Conservation (phyloP, 2,888 invertebrate genomes). For the Melinaea menophilus region DNA sequence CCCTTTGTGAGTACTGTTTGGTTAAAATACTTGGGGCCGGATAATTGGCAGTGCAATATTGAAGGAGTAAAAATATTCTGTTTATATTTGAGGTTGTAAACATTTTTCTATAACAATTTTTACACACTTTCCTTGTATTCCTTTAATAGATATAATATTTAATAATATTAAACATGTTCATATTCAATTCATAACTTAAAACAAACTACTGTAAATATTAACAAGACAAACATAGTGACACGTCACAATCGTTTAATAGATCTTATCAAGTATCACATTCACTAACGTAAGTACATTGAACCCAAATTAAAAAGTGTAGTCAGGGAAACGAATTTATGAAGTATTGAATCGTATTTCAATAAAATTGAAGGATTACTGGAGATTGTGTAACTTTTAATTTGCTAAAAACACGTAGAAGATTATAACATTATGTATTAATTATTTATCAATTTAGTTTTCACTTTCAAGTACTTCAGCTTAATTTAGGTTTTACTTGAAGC, state of each 20-base stretch:
- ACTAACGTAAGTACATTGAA: constrained; percentile 16
- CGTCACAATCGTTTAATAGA: constrained; percentile 22
- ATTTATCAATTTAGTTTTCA: constrained; percentile 40
- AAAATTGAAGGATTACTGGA: too few relatives aligned
- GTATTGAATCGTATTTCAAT: not conserved
- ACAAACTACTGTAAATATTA: constrained; percentile 20
- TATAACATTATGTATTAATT: not conserved
- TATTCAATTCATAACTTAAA: too few relatives aligned
- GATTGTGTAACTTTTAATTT: not conserved
- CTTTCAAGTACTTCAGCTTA: constrained; percentile 39
- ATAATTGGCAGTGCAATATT: constrained; percentile 10
- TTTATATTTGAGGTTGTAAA: not conserved
- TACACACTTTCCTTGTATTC: too few relatives aligned
- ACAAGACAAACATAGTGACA: constrained; percentile 21
- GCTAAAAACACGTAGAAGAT: not conserved
- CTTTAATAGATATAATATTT: too few relatives aligned
- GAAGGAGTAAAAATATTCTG: not conserved
- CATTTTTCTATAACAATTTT: too few relatives aligned
- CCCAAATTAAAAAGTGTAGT: constrained; percentile 18
- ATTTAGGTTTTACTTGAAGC: constrained; percentile 48
- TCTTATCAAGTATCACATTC: constrained; percentile 20
- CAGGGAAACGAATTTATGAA: constrained; percentile 4
- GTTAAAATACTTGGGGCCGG: constrained; percentile 23
- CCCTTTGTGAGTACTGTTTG: constrained; percentile 38
- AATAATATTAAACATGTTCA: too few relatives aligned